phyloP scores from a whole-genome alignment of 2,797 vertebrate species.

The Sciurus vulgaris region DNA sequence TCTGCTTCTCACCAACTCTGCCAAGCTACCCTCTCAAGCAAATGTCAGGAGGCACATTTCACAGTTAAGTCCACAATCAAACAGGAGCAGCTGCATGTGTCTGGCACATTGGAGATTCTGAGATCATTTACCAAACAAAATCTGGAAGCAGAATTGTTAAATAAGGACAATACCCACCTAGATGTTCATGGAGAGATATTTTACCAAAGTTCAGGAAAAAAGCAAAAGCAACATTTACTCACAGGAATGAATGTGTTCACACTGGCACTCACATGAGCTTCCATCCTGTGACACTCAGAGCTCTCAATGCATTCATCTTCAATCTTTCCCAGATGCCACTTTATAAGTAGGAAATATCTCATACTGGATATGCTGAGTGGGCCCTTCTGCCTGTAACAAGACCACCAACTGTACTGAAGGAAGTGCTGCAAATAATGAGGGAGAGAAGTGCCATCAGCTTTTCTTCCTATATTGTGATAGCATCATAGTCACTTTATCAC shows the following conservation, averaged over 20 bases:
- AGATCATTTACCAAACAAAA: slow-evolving; percentile 17
- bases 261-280: not conserved
- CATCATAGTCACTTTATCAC: slow-evolving; percentile 52
- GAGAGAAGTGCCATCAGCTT: slow-evolving; percentile 36
- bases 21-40: slow-evolving; percentile 47
- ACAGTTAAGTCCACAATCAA: not conserved
- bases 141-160: not conserved
- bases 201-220: not conserved
- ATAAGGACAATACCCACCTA: not conserved
- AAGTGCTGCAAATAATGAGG: slow-evolving; percentile 55
- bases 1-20: not conserved
- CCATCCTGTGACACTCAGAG: not conserved
- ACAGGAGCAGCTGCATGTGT: not conserved
- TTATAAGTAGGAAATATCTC: slow-evolving; percentile 39
- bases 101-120: not conserved
- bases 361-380: slow-evolving; percentile 50
- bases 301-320: not conserved
- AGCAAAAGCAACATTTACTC: slow-evolving; percentile 1
- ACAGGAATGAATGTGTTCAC: not conserved
- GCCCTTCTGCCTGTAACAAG: slow-evolving; percentile 68
- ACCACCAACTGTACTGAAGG: slow-evolving; percentile 58
- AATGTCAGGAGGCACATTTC: slow-evolving; percentile 57
- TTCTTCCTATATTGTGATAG: slow-evolving; percentile 25
- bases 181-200: not conserved
- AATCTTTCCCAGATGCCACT: slow-evolving; percentile 34